Base-by-base conservation (phyloP, 2,797 vertebrate genomes). In the Heterohyrax brucei region DNA sequence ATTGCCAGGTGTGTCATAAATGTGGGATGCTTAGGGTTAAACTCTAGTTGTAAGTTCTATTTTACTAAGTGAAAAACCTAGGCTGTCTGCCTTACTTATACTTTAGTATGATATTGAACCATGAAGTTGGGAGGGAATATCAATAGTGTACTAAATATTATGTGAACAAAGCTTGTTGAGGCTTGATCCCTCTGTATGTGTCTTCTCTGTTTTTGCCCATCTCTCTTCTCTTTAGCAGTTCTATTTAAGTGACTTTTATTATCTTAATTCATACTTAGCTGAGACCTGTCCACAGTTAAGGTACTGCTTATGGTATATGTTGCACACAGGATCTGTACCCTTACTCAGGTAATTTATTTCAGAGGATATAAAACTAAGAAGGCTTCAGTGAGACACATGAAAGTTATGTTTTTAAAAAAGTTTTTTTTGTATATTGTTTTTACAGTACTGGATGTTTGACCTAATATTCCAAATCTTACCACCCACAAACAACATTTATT, bases 41-140 rank as follows among this genome's bases (percentile, higher is more conserved):
- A 12, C 3, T 92, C 3, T 86, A 77, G 10, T 33, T 92, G 22
- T 59, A 70, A 94, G 14, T 88, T 94, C 56, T 75, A 0, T 70
- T 21, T 14, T 93, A 89, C 39, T 91, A 94, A 72, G 1, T 76
- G 10, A 76, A 75, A 96, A 48, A 79, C 28, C 64, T 89, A n/a
- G 24, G 10, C 22, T 83, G 44, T 64, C n/a, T 84, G 7, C n/a
- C 44, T 89, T 87, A 91, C n/a, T 70, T 88, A 7, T 93, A 3
- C 66, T 92, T 92, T 66, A 77, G 3, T 93, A 7, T 92, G 80
- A 30, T 16, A 0, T 53, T 50, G 53, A 80, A 39, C 28, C 39
- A 10, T 56, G 16, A 94, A 89, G 46, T 62, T 68, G 16, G 9
- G 61, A 61, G 5, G 79, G 0, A 44, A 3, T 92, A 30, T 76